phyloP scores from a whole-genome alignment of 2,113 vertebrate genomes.

The Muntiacus reevesi region DNA sequence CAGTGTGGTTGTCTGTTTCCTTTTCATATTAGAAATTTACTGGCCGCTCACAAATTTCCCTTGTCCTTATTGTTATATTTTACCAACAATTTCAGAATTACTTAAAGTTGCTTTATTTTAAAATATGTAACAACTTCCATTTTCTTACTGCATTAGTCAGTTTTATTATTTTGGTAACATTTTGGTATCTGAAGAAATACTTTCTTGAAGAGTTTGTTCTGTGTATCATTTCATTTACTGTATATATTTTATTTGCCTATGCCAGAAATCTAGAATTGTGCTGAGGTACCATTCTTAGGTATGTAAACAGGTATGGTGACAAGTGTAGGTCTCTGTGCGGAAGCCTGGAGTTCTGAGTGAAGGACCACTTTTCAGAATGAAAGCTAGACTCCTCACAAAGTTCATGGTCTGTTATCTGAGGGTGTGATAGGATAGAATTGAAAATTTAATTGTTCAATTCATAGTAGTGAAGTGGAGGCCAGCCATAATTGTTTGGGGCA shows the following conservation, averaged over 20 bases:
- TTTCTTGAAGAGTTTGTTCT: neutral
- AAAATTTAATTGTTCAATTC: neutral
- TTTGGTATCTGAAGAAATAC: conserved; percentile 15
- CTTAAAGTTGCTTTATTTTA: conserved; percentile 33
- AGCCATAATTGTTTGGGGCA: neutral
- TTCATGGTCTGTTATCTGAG: rapidly evolving
- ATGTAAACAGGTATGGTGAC: neutral
- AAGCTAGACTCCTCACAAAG: neutral
- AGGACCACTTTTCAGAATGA: neutral
- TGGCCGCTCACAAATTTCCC: neutral
- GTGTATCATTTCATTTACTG: neutral
- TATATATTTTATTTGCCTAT: neutral
- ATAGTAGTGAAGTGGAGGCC: neutral
- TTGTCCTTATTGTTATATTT: conserved; percentile 21
- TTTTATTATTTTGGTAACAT: neutral
- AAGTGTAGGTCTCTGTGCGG: neutral
- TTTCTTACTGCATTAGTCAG: conserved; percentile 50
- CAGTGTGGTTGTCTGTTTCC: neutral
- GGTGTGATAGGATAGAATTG: neutral
- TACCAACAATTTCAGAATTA: conserved; percentile 27
- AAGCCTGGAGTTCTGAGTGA: neutral
- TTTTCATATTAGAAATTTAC: neutral
- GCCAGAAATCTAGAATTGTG: neutral
- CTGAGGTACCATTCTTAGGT: neutral
- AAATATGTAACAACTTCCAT: conserved; percentile 39